Conservation (phyloP, 2,888 invertebrate genomes). For the Seira sanloemensis region DNA sequence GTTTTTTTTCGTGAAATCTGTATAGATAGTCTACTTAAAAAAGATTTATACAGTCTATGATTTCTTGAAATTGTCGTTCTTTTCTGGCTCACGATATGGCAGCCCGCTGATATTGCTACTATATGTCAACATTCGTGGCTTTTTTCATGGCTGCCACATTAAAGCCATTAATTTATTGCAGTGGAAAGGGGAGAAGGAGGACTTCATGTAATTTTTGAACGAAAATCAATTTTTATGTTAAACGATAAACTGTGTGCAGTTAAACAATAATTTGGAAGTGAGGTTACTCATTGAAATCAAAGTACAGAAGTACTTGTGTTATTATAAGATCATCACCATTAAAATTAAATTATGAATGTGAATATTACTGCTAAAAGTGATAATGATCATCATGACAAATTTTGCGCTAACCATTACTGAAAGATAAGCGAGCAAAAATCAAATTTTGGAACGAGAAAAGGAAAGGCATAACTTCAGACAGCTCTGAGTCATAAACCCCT, state of each 20-base stretch:
- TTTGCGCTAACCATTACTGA: too few species aligned
- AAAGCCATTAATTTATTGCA: conserved; percentile 56
- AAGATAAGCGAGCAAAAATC: too few species aligned
- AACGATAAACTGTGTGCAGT: neutral
- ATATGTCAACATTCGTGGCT: conserved; percentile 62
- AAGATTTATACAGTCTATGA: neutral
- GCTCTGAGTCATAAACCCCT: too few species aligned
- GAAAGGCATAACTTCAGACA: too few species aligned
- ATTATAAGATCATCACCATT: neutral
- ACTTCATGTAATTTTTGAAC: conserved; percentile 21
- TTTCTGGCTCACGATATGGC: conserved; percentile 49
- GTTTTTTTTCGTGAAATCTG: conserved; percentile 52
- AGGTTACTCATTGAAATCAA: neutral
- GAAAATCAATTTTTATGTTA: conserved; percentile 45
- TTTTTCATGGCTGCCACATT: conserved; percentile 51
- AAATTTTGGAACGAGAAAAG: too few species aligned
- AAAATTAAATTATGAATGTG: neutral
- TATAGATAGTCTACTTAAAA: conserved; percentile 24
- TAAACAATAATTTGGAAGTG: neutral
- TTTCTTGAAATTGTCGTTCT: neutral
- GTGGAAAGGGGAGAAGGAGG: conserved; percentile 29
- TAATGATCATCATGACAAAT: neutral
- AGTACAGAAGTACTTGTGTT: neutral
- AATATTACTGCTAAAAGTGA: conserved; percentile 4
- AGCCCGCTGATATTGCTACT: conserved; percentile 60